Base-by-base conservation (phyloP, 2,888 invertebrate genomes). In the Chloroclysta siterata region DNA sequence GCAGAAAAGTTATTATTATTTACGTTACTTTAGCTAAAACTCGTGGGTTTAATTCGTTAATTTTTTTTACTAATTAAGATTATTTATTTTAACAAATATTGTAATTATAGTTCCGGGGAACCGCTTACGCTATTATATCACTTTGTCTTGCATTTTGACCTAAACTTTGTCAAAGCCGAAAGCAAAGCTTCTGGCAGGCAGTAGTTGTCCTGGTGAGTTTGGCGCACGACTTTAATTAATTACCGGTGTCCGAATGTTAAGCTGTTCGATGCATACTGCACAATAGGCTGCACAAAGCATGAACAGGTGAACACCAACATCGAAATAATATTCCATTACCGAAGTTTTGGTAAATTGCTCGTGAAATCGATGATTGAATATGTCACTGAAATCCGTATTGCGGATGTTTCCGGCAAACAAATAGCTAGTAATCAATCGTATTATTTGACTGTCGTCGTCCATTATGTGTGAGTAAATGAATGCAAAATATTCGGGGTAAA, bases 281-380 rank as follows among this genome's bases (percentile, higher is more conserved):
- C 74, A 77, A 75, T 76, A 67, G 75, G 46, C 61, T 53, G 48
- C 60, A 62, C 55, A 60, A 57, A 63, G 33, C 67, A 59, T 22
- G 39, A 58, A 47, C 52, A 62, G 60, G 65, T 60, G 55, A 60
- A 56, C 60, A 60, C 14, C 50, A 33, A 58, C 65, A 65, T 53
- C 60, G 57, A 60, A 65, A 77, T 78, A 77, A 72, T 75, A 69
- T 72, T 65, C 67, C 72, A 74, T 74, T 73, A 77, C 72, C 72
- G 59, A 60, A 67, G 63, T 69, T 78, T 78, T 66, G 74, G 72
- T 75, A 80, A 85, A 85, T 85, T 81, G 81, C 76, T 76, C 76
- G 77, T 81, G 75, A 81, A 84, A 83, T 84, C 80, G 79, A 78
- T 84, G 83, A 86, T 85, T 84, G 81, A 82, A 83, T 82, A 81